Conservation (phyloP, 2,113 vertebrate species). For the Zosterops pallidus region DNA sequence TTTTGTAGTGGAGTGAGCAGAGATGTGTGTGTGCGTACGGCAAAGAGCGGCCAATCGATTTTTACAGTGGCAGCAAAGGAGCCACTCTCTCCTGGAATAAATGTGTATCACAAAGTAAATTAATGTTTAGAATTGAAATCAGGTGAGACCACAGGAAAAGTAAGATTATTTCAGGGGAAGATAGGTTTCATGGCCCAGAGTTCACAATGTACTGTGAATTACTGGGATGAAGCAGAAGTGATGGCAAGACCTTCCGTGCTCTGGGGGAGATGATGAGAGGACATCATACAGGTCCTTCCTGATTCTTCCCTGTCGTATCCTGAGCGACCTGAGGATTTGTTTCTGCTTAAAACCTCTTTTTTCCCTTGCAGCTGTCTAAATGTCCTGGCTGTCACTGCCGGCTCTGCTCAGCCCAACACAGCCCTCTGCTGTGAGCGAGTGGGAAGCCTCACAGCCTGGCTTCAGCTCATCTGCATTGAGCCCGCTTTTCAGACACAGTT, state of each 20-base stretch:
- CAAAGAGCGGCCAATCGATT: neutral
- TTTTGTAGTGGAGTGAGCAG: neutral
- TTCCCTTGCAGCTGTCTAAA: neutral
- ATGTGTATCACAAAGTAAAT: neutral
- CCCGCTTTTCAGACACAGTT: neutral
- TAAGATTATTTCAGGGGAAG: neutral
- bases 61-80: neutral
- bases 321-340: neutral
- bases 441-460: neutral
- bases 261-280: neutral
- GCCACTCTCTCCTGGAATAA: neutral
- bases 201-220: neutral
- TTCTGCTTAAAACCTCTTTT: neutral
- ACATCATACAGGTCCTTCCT: neutral
- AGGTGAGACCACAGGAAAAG: neutral
- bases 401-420: conserved; percentile 5
- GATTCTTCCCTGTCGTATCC: neutral
- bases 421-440: neutral
- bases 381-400: neutral
- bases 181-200: neutral
- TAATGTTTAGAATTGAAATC: neutral
- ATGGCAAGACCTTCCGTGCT: neutral
- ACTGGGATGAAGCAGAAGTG: neutral
- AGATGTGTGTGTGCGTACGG: accelerated
- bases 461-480: neutral